A percentile compares a stretch with the other conserved stretches of the same genome.
Evolutionary conservation across 1,140 invertebrate species (phyloP).

Genomic region (Metaphire vulgaris): DNA sequence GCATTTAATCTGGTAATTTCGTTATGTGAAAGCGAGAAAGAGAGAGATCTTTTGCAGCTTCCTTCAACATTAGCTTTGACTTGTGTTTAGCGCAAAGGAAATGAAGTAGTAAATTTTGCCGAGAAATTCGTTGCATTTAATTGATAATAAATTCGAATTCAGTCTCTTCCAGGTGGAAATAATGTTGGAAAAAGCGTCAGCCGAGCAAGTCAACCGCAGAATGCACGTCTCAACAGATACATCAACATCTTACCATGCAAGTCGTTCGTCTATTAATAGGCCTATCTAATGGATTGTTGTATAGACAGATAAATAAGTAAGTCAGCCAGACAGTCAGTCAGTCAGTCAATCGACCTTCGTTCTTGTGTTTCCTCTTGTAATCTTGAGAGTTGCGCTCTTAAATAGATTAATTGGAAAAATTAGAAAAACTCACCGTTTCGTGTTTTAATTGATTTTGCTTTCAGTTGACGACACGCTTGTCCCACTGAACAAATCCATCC

Average conservation of each 20-base stretch:
- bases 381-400: no score
- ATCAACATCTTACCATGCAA: not conserved
- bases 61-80: no score
- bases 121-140: not conserved
- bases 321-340: not conserved
- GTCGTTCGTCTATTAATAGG: not conserved
- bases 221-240: not conserved
- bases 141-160: not conserved
- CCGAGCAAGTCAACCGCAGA: no score
- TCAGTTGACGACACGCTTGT: not conserved
- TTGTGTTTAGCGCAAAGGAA: no score
- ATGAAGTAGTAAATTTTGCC: no score
- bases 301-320: not conserved
- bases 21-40: no score
- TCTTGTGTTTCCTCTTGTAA: no score
- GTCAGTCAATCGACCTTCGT: not conserved
- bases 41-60: no score
- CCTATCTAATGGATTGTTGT: not conserved
- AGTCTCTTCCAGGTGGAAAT: no score
- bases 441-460: not conserved
- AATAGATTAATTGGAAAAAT: not conserved
- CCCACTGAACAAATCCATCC: not conserved
- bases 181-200: no score
- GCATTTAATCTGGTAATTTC: no score
- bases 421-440: not conserved